A percentile compares a stretch with the other conserved stretches of the same genome.
Evolutionary conservation across 2,888 invertebrate species (phyloP).

Genomic region (Leistus spinibarbis): DNA sequence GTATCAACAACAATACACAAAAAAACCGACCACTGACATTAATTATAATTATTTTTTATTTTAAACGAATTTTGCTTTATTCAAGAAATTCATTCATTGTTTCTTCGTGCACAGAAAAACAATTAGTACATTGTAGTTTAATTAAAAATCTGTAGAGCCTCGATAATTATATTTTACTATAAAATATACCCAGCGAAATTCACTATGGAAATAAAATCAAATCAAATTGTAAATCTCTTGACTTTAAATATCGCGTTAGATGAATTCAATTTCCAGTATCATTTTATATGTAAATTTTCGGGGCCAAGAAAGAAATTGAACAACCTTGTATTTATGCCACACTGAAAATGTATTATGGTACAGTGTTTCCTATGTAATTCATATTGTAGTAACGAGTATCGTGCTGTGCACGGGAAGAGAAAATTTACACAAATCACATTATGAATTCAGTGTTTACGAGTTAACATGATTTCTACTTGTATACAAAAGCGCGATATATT

Average conservation of each 20-base stretch:
- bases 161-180: no score
- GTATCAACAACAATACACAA: no score
- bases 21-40: no score
- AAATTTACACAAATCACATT: conserved; percentile 1
- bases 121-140: no score
- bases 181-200: no score
- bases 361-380: not conserved
- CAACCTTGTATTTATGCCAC: not conserved
- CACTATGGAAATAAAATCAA: conserved; percentile 16
- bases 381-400: not conserved
- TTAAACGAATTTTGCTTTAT: no score
- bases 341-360: not conserved
- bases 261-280: not conserved
- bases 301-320: not conserved
- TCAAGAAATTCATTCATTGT: no score
- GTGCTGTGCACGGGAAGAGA: not conserved
- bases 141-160: no score
- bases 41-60: no score
- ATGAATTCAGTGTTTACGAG: not conserved
- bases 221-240: not conserved
- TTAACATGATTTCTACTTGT: not conserved
- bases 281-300: conserved; percentile 8
- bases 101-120: no score
- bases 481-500: not conserved
- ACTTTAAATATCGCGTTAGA: not conserved